Evolutionary conservation across 1,140 invertebrate genomes (phyloP).

Genomic region (Anadara kagoshimensis): DNA sequence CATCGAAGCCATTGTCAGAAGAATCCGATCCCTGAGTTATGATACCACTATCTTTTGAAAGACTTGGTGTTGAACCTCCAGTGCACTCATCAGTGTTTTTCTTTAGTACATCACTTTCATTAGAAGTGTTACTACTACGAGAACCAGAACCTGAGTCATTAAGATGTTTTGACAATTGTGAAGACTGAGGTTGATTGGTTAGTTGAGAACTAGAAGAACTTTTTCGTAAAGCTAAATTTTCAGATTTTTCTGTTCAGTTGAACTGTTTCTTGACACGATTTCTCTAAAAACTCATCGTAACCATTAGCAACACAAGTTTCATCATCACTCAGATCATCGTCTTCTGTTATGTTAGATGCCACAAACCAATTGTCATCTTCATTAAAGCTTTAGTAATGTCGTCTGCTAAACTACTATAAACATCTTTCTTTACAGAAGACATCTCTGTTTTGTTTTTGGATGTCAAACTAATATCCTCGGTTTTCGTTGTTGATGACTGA

Average conservation of each 20-base stretch:
- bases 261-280: constrained; percentile 2
- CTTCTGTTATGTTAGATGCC: constrained; percentile 12
- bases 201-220: too few species aligned
- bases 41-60: constrained; percentile 45
- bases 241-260: constrained; percentile 2
- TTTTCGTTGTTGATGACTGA: constrained; percentile 4
- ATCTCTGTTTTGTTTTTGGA: not conserved
- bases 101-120: not conserved
- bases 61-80: constrained; percentile 20
- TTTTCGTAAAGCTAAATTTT: not conserved
- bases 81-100: constrained; percentile 12
- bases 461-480: not conserved
- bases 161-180: too few species aligned
- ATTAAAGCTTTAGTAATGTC: constrained; percentile 45
- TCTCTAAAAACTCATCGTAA: constrained; percentile 55
- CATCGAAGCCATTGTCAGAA: constrained; percentile 25
- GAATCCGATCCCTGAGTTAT: constrained; percentile 39
- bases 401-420: constrained; percentile 40
- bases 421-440: constrained; percentile 15
- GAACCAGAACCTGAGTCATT: too few species aligned
- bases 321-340: constrained; percentile 62
- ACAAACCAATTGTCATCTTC: constrained; percentile 47
- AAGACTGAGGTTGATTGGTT: too few species aligned
- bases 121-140: too few species aligned
- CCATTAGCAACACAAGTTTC: constrained; percentile 62